Percentiles rank a stretch among this genome's conserved stretches.
These are phyloP conservation scores for Chlorodrepanis virens DNA, from an alignment of 2,113 vertebrate genomes.

Conservation along the genomic window DNA sequence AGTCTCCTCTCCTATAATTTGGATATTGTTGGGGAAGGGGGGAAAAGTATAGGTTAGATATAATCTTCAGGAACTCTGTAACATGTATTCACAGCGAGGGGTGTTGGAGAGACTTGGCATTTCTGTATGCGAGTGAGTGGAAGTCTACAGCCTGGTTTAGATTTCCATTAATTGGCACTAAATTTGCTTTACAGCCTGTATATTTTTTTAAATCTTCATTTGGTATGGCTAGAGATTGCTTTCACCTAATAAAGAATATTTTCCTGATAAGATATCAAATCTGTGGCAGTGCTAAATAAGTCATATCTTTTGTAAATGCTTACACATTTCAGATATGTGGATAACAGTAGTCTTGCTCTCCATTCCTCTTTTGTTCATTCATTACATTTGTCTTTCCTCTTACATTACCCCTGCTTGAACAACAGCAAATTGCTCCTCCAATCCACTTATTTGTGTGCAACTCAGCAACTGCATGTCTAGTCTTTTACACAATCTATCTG, in stretches of 20 bases:
- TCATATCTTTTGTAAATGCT: neutral
- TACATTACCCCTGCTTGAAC: neutral
- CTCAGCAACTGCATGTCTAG: neutral
- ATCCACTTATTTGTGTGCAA: neutral
- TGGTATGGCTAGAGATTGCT: neutral
- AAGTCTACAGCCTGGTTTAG: neutral
- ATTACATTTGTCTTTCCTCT: neutral
- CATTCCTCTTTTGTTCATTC: neutral
- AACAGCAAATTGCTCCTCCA: neutral
- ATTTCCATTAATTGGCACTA: neutral
- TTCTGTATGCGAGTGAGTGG: neutral
- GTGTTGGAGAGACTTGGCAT: neutral
- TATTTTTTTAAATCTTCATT: neutral
- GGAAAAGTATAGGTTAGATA: neutral
- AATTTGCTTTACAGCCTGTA: neutral
- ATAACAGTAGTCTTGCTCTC: neutral
- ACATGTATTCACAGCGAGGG: neutral
- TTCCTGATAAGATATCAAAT: neutral
- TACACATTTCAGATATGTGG: neutral
- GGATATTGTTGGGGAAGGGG: neutral
- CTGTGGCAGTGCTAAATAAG: neutral
- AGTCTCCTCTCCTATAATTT: conserved; percentile 31
- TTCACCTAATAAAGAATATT: neutral
- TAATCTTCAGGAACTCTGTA: neutral
- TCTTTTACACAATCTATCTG: neutral